These are phyloP conservation scores for Mionectes macconnelli DNA, from an alignment of 2,113 vertebrate genomes.

Conservation along the genomic window DNA sequence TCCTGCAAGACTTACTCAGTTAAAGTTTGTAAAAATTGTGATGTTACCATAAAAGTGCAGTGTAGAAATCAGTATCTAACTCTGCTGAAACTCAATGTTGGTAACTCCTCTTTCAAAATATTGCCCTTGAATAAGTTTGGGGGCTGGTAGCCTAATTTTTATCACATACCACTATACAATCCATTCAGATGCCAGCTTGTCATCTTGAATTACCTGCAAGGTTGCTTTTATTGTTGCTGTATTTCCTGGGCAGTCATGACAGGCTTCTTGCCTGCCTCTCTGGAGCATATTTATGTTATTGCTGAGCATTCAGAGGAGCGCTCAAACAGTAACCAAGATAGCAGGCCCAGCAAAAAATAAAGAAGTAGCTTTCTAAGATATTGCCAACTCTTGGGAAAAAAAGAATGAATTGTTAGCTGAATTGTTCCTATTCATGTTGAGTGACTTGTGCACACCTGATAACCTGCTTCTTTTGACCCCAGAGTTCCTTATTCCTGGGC, in stretches of 20 bases:
- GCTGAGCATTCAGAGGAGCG: neutral
- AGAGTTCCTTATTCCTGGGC: neutral
- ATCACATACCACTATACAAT: rapidly evolving
- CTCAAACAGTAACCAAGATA: neutral
- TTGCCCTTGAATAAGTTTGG: neutral
- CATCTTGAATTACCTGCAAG: neutral
- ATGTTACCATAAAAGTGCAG: rapidly evolving
- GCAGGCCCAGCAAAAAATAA: too few relatives aligned
- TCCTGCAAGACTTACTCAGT: neutral
- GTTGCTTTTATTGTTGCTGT: neutral
- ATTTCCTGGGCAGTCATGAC: neutral
- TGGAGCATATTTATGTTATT: neutral
- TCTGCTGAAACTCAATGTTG: neutral
- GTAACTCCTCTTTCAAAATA: neutral
- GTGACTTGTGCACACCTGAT: neutral
- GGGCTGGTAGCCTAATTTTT: neutral
- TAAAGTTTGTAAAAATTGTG: neutral
- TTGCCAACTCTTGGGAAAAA: neutral
- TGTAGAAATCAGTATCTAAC: neutral
- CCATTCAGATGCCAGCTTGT: neutral
- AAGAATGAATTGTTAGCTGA: neutral
- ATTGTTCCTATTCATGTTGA: neutral
- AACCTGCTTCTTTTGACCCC: neutral
- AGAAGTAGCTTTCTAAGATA: neutral
- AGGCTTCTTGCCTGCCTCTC: neutral